Evolutionary conservation across 2,113 vertebrate species (phyloP).

Genomic region (Chroicocephalus ridibundus): DNA sequence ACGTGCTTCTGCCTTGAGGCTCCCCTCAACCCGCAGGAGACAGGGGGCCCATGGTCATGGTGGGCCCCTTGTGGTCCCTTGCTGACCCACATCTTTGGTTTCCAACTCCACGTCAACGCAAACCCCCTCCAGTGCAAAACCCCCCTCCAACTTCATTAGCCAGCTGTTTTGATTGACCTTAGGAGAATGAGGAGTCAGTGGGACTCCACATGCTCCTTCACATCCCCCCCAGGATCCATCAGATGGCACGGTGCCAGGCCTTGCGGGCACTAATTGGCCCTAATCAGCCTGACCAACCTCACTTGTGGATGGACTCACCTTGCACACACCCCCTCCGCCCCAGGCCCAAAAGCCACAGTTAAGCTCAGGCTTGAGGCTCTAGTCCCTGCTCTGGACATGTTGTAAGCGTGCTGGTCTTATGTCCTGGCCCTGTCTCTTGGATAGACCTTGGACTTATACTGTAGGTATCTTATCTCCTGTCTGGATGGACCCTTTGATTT

Average conservation of each 20-base stretch:
- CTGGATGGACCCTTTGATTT: neutral
- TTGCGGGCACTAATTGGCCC: neutral
- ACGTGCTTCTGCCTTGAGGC: neutral
- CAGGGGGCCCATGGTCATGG: neutral
- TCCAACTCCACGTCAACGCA: neutral
- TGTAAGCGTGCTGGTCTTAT: neutral
- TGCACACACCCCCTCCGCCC: neutral
- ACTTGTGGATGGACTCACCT: neutral
- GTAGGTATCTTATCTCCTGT: neutral
- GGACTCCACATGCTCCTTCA: neutral
- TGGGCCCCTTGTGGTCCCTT: neutral
- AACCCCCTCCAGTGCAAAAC: neutral
- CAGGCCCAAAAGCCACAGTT: neutral
- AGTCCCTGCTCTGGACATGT: neutral
- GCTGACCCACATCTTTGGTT: neutral
- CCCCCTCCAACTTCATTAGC: neutral
- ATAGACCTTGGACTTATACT: neutral
- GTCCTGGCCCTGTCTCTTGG: neutral
- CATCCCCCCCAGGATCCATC: neutral
- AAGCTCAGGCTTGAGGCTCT: neutral
- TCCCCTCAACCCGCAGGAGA: neutral
- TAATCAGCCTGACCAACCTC: neutral
- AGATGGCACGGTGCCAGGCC: accelerated
- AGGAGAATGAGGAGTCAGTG: neutral
- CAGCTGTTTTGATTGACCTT: neutral